Percentiles rank a stretch among this genome's conserved stretches.
Evolutionary conservation across 1,140 invertebrate genomes (phyloP).

Genomic region (Apis laboriosa): DNA sequence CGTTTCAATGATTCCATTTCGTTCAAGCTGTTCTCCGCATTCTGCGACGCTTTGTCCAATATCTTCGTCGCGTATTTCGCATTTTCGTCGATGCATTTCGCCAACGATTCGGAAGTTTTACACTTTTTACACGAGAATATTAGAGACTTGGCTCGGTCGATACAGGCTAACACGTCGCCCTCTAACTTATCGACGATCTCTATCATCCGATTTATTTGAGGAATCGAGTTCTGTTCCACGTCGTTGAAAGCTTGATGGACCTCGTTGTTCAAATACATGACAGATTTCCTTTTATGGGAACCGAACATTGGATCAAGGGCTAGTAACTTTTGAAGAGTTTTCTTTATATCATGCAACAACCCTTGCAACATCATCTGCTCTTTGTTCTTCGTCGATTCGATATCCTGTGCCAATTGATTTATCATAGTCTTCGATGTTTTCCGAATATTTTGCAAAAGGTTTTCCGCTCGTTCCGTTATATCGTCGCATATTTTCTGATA

Average conservation of each 20-base stretch:
- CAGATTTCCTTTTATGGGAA: slow-evolving; percentile 35
- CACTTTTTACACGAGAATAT: slow-evolving; percentile 2
- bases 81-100: slow-evolving; percentile 36
- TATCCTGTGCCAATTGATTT: neutral
- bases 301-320: slow-evolving; percentile 44
- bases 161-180: neutral
- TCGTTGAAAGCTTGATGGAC: slow-evolving; percentile 37
- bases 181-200: slow-evolving; percentile 27
- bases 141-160: neutral
- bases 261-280: slow-evolving; percentile 44
- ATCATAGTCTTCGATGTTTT: neutral
- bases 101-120: neutral
- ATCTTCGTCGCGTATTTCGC: slow-evolving; percentile 14
- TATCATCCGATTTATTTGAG: slow-evolving; percentile 17
- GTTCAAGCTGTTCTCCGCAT: neutral
- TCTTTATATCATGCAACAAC: slow-evolving; percentile 24
- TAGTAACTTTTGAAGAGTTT: slow-evolving; percentile 34
- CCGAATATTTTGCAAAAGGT: slow-evolving; percentile 33
- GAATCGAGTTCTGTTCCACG: neutral
- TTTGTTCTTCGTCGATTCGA: neutral
- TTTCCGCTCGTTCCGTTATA: slow-evolving; percentile 7
- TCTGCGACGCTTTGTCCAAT: slow-evolving; percentile 20
- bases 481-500: slow-evolving; percentile 37
- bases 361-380: slow-evolving; percentile 4
- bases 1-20: slow-evolving; percentile 30